Percentiles rank a stretch among this genome's conserved stretches.
Conservation (phyloP, 2,113 vertebrate genomes). For the Acinonyx jubatus region DNA sequence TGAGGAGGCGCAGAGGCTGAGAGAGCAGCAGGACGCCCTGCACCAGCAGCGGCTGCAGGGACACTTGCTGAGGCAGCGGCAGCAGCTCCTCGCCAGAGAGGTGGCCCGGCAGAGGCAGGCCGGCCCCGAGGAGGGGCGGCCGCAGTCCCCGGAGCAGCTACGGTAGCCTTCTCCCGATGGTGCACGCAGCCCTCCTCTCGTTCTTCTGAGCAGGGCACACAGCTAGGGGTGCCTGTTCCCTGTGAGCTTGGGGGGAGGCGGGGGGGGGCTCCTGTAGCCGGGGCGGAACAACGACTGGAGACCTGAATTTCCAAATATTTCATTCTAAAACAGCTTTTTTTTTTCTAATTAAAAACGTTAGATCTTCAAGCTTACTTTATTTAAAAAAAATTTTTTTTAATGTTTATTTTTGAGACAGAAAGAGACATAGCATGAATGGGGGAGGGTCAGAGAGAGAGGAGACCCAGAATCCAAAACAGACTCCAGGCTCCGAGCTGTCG, state of each 20-base stretch:
- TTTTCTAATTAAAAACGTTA: not conserved
- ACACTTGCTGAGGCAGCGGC: conserved; percentile 86
- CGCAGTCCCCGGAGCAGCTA: conserved; percentile 74
- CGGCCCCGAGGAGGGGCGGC: conserved; percentile 82
- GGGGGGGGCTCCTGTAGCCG: not conserved
- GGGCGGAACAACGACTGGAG: not conserved
- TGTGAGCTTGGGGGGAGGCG: fast-evolving
- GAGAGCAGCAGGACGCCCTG: conserved; percentile 87
- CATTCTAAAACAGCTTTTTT: not conserved
- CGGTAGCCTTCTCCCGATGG: conserved; percentile 69
- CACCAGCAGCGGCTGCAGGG: conserved; percentile 88
- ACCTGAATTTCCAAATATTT: not conserved
- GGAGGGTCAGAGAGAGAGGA: too few species aligned
- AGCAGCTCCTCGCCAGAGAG: conserved; percentile 86
- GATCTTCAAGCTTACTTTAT: not conserved
- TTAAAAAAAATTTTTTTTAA: too few species aligned
- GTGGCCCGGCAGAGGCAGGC: conserved; percentile 85
- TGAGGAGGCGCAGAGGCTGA: conserved; percentile 87
- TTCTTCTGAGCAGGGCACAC: not conserved
- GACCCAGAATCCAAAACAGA: too few species aligned
- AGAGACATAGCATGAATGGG: too few species aligned
- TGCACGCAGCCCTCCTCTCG: fast-evolving
- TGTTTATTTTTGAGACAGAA: too few species aligned
- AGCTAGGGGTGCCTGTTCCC: not conserved
- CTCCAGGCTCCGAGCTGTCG: too few species aligned